Base-by-base conservation (phyloP, 92 coral and sea anemone genomes). In the Metridium senile region DNA sequence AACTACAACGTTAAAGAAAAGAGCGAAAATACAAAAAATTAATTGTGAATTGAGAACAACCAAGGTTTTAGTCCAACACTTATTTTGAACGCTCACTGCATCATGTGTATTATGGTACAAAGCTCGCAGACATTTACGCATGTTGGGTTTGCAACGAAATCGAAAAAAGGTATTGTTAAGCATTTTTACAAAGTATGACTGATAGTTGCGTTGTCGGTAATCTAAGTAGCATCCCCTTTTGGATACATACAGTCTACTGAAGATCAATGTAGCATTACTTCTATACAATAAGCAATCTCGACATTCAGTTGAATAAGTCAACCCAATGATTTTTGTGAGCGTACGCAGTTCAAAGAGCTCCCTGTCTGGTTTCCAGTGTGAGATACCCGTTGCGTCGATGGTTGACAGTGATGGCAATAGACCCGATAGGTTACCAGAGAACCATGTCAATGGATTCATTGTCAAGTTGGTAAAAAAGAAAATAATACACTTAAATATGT, bases 291-390 rank as follows among this genome's bases (percentile, higher is more conserved):
- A 66, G 46, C 87, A 83, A n/a, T 63, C 35, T 17, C n/a, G 33
- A 43, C 87, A 83, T 62, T 62, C 59, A n/a, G 22, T 17, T 35
- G 77, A 68, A 83, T 81, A 76, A 17, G 82, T 56, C 39, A 68
- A 26, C 21, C 87, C 87, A 0, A 28, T 67, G 19, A 83, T 53
- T 47, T 34, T 62, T 70, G 31, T 75, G 73, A 83, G 87, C 77
- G 45, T 76, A 66, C 76, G 87, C 77, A 83, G 43, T 11, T 69
- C 27, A 9, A 83, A 30, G 1, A 76, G 32, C 39, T 43, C 29
- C 71, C 70, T 71, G 63, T 75, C 66, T 35, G 87, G 87, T 58
- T 68, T 76, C 87, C 82, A 76, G 22, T 62, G 26, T 26, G 26
- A 16, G 39, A 75, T 83, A 22, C 77, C 77, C 32, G 78, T 70